Base-by-base conservation (phyloP, 2,888 invertebrate species). In the Timandra comae region DNA sequence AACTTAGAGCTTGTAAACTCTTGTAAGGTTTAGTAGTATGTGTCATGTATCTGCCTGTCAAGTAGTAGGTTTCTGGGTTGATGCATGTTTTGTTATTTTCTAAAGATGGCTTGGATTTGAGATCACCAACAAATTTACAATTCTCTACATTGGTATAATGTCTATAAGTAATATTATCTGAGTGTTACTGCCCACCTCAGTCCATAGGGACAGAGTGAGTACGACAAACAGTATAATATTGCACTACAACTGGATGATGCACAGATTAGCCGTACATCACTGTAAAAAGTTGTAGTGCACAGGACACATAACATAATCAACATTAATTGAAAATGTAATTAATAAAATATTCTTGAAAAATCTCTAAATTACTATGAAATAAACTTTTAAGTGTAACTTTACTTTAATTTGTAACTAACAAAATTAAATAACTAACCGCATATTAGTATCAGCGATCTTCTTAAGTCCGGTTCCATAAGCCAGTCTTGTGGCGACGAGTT, bases 401-500 rank as follows among this genome's bases (percentile, higher is more conserved):
- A 20, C n/a, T 7, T 20, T 1, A 20, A 20, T 20, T 23, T 12
- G 12, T 13, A 7, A 3, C 6, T 10, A 7, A n/a, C 20, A 7
- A 3, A 7, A 20, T n/a, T 20, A 20, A 12, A 21, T 3, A 12
- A 41, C 57, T 44, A 3, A 79, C 80, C 81, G 67, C 47, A 88
- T 72, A 64, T 92, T 91, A 41, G 84, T 88, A 41, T 90, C 88
- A 0, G 89, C 91, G 50, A 99, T 88, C 85, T 99, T 99, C 44
- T 93, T 94, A 38, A 99, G 85, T 2, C 95, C 99, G 9, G 91
- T 93, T 3, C 99, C 99, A 77, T 99, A 99, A 0, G 99, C 98
- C 27, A 93, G 84, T 33, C 99, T 89, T 0, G 98, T 98, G 31
- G 98, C 98, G 7, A 98, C 89, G 49, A 78, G 61, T 43, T 95